Conservation (phyloP, 2,113 vertebrate genomes). For the Ploceus nigricollis region DNA sequence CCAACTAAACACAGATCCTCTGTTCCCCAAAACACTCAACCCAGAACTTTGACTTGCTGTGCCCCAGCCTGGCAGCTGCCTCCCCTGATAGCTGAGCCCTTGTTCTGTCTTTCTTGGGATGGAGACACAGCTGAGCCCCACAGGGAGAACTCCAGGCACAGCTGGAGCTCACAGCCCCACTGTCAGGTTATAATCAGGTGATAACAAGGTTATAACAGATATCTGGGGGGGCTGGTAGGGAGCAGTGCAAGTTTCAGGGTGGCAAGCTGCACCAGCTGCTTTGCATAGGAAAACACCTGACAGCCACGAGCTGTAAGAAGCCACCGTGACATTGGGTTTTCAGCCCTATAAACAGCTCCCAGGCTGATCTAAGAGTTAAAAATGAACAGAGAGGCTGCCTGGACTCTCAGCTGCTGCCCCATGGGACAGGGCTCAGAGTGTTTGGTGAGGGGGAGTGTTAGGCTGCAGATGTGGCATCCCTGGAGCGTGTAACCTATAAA, state of each 20-base stretch:
- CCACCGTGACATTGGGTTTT: fast-evolving
- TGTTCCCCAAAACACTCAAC: neutral
- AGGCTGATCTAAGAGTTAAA: neutral
- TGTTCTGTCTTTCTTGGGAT: neutral
- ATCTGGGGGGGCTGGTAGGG: neutral
- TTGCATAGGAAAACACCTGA: slow-evolving; percentile 43
- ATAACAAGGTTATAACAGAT: neutral
- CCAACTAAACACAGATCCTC: neutral
- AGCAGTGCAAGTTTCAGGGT: neutral
- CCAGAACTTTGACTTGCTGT: neutral
- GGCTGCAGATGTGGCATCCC: neutral
- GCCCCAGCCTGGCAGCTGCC: neutral
- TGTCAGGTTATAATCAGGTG: neutral
- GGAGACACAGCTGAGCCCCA: neutral
- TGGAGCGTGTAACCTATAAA: fast-evolving
- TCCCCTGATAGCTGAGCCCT: neutral
- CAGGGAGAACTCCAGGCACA: neutral
- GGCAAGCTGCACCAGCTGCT: fast-evolving
- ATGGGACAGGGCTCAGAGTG: fast-evolving
- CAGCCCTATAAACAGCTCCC: neutral
- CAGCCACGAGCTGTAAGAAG: neutral
- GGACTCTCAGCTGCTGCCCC: neutral
- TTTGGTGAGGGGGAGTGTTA: fast-evolving
- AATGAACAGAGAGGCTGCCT: neutral
- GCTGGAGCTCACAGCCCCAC: neutral